These are phyloP conservation scores for Phortica variegata DNA, from an alignment of 1,140 invertebrate species.

Conservation along the genomic window DNA sequence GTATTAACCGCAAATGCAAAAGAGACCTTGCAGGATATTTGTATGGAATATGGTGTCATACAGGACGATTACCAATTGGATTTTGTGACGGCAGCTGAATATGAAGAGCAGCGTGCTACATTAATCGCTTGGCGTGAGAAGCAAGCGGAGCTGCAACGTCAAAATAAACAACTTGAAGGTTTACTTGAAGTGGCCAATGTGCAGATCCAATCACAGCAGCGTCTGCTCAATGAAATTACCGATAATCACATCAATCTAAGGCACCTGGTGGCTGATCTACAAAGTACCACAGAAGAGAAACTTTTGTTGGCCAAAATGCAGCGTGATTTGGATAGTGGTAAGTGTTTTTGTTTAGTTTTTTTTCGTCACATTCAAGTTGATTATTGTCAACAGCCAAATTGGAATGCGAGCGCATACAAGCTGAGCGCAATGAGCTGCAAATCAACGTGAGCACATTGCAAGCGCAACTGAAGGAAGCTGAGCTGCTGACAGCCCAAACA, in stretches of 20 bases:
- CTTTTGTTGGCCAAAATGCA: constrained; percentile 46
- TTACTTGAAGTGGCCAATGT: constrained; percentile 51
- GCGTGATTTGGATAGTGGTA: constrained; percentile 44
- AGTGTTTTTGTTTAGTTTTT: background rate
- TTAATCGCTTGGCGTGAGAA: constrained; percentile 25
- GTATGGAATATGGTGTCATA: constrained; percentile 44
- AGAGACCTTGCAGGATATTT: constrained; percentile 27
- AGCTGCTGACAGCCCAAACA: constrained; percentile 14
- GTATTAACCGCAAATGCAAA: constrained; percentile 21
- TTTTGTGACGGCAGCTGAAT: constrained; percentile 39
- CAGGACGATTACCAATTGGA: constrained; percentile 41
- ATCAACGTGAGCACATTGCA: constrained; percentile 18
- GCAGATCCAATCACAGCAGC: constrained; percentile 48
- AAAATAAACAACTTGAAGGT: constrained; percentile 56
- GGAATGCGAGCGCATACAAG: constrained; percentile 31
- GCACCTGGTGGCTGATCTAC: constrained; percentile 52
- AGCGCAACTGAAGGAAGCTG: constrained; percentile 20
- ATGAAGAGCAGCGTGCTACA: constrained; percentile 28
- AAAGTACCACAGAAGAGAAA: constrained; percentile 46
- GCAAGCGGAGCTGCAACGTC: constrained; percentile 37
- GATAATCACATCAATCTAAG: constrained; percentile 52
- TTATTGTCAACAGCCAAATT: constrained; percentile 26
- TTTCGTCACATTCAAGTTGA: background rate
- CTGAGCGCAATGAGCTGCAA: constrained; percentile 31
- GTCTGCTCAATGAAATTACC: constrained; percentile 45